Evolutionary conservation across 1,140 invertebrate genomes (phyloP), one percentile per base, ranked within the genome.

Genomic region (Scaptomyza hsui): DNA sequence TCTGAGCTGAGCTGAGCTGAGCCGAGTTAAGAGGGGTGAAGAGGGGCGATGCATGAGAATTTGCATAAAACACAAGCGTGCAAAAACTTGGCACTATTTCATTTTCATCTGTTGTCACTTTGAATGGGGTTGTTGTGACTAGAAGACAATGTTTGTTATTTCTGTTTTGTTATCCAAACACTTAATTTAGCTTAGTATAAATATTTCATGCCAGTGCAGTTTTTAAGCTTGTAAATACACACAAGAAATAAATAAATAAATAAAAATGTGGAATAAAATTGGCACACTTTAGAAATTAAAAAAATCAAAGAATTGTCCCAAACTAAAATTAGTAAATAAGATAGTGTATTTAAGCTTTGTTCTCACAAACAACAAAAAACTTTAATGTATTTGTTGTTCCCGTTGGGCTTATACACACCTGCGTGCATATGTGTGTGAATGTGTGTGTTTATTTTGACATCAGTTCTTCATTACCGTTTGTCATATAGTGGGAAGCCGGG

Each of bases 21-120:
- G 67, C 51, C 55, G 42, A 37, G 62, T 13, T 12, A 32, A 12
- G 56, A 24, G 42, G 12, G 10, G 3, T 5, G 35, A 13, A 9
- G 16, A 12, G 76, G 44, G 56, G 64, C 9, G 24, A 13, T 9
- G 6, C 26, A 2, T 9, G 52, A 51, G 62, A 80, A 86, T 86
- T 86, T 86, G 81, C 81, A 86, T 86, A 86, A 86, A 88, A 83
- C 80, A 83, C 56, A 78, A 64, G 77, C 64, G 59, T 74, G 69
- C 81, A 81, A 86, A 85, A 86, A 86, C 77, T 71, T 68, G 64
- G 53, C 82, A 81, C 81, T 88, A 81, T 81, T 75, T 77, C 77
- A 86, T 86, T 77, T 77, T 74, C 73, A 71, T 45, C 45, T 79
- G 53, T 60, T 55, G 65, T 51, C 52, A 37, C 26, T 24, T 37